A percentile compares a stretch with the other conserved stretches of the same genome.
Conservation (phyloP, 2,113 vertebrate species). For the Hippolais icterina region DNA sequence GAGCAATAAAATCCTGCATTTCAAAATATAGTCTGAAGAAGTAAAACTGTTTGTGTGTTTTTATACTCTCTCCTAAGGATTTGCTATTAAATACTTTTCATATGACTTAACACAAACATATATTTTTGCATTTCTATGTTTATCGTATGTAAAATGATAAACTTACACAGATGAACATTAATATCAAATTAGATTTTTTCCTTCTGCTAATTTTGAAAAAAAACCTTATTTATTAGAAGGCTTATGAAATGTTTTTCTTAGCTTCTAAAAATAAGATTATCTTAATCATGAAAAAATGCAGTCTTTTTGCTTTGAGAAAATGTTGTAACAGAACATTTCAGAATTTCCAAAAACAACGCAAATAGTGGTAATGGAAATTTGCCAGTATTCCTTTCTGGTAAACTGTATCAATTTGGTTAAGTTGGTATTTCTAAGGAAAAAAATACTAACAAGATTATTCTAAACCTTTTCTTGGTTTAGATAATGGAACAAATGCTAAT, state of each 20-base stretch:
- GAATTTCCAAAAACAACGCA: neutral
- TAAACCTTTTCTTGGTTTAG: neutral
- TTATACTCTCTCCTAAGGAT: neutral
- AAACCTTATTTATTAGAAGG: rapidly evolving
- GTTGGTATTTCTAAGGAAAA: neutral
- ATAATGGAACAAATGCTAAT: neutral
- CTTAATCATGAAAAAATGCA: neutral
- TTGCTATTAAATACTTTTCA: neutral
- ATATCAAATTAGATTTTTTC: neutral
- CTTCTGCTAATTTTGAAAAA: neutral
- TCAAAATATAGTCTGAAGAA: neutral
- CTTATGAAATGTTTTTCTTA: neutral
- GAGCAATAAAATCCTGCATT: neutral
- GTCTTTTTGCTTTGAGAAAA: neutral
- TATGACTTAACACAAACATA: neutral
- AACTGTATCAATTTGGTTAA: neutral
- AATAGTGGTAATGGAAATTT: neutral
- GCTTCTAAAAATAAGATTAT: neutral
- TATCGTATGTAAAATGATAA: neutral
- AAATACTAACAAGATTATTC: neutral
- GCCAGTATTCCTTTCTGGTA: neutral
- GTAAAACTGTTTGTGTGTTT: neutral
- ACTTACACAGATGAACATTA: neutral
- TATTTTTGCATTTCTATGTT: neutral
- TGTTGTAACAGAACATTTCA: neutral